Percentiles rank a stretch among this genome's conserved stretches.
phyloP scores from a whole-genome alignment of 2,888 invertebrate genomes.

The Prosapia bicincta region DNA sequence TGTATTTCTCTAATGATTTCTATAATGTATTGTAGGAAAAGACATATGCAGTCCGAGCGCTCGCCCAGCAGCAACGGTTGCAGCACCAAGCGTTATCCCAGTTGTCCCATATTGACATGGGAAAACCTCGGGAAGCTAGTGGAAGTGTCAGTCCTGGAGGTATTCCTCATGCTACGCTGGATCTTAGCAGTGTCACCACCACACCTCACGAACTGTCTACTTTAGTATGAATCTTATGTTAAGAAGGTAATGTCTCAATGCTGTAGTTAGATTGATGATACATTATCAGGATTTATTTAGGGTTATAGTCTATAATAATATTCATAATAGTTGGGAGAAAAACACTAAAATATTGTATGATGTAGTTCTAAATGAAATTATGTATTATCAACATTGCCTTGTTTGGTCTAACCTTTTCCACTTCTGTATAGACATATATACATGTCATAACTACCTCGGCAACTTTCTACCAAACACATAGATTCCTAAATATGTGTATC shows the following conservation, averaged over 20 bases:
- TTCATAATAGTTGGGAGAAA: too few relatives aligned
- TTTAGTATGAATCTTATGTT: conserved; percentile 52
- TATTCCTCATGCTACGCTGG: conserved; percentile 57
- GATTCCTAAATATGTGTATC: too few relatives aligned
- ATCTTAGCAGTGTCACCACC: conserved; percentile 62
- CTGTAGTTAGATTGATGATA: too few relatives aligned
- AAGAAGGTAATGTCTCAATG: background rate
- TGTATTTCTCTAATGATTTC: conserved; percentile 24
- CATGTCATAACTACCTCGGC: too few relatives aligned
- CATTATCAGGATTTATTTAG: too few relatives aligned
- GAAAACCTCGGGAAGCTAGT: conserved; percentile 24
- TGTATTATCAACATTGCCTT: too few relatives aligned
- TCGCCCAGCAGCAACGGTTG: conserved; percentile 47
- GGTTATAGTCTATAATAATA: too few relatives aligned
- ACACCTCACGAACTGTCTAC: conserved; percentile 66
- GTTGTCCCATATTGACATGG: conserved; percentile 27
- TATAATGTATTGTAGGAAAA: conserved; percentile 68
- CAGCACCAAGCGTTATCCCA: conserved; percentile 23
- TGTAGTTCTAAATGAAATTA: too few relatives aligned
- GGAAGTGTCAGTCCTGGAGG: conserved; percentile 43
- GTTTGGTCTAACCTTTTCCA: too few relatives aligned
- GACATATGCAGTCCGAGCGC: conserved; percentile 73
- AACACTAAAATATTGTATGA: too few relatives aligned
- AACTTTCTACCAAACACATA: too few relatives aligned
- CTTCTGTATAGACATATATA: too few relatives aligned